Conservation (phyloP, 2,888 invertebrate species). For the Apomyelois bistriatella region DNA sequence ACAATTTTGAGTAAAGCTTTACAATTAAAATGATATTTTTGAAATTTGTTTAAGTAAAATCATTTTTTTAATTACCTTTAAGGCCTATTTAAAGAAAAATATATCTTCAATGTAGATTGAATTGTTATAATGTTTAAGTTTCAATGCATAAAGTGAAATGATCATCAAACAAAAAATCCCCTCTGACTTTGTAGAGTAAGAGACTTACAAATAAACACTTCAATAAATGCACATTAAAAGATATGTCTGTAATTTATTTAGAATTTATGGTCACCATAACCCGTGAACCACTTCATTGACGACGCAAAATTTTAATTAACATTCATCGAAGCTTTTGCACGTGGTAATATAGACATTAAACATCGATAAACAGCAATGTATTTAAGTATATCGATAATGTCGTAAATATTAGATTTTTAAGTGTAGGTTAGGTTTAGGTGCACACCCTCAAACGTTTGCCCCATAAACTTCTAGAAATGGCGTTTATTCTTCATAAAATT, state of each 20-base stretch:
- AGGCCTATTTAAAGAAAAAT: too few relatives aligned
- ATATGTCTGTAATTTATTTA: slow-evolving; percentile 72
- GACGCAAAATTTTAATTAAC: slow-evolving; percentile 6
- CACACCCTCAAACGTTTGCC: slow-evolving; percentile 56
- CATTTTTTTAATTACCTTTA: too few relatives aligned
- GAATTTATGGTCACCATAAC: slow-evolving; percentile 70
- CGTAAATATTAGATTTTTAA: slow-evolving; percentile 10
- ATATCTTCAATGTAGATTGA: too few relatives aligned
- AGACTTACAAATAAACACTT: slow-evolving; percentile 63
- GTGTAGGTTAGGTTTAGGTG: slow-evolving; percentile 42
- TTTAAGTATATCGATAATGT: not conserved
- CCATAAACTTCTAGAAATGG: slow-evolving; percentile 68
- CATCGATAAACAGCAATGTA: slow-evolving; percentile 16
- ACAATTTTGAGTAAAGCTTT: too few relatives aligned
- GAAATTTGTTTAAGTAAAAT: too few relatives aligned
- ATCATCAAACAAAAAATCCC: slow-evolving; percentile 42
- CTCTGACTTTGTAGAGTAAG: slow-evolving; percentile 41
- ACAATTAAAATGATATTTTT: too few relatives aligned
- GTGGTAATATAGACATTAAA: not conserved
- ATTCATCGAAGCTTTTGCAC: slow-evolving; percentile 20
- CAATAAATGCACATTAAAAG: slow-evolving; percentile 72
- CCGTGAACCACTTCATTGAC: slow-evolving; percentile 31
- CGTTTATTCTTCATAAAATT: slow-evolving; percentile 77
- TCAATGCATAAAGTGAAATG: slow-evolving; percentile 9
- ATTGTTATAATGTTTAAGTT: too few relatives aligned